Evolutionary conservation across 2,797 vertebrate species (phyloP).

Genomic region (Okamejei kenojei): DNA sequence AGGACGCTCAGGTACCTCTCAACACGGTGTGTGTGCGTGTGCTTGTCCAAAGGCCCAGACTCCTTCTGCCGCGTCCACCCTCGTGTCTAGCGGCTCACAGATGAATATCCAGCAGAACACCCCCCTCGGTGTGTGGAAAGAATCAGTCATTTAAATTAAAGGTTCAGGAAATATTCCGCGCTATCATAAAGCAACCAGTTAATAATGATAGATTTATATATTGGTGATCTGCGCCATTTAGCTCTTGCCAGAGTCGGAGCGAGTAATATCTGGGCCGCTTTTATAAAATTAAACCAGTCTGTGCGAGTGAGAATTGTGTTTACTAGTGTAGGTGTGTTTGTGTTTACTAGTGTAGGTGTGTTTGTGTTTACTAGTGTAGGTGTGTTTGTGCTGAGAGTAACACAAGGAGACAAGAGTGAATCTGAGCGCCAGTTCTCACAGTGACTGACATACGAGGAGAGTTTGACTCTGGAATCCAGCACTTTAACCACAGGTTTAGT

Average conservation of each 20-base stretch:
- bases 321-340: background rate
- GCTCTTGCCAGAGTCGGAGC: background rate
- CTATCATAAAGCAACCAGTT: background rate
- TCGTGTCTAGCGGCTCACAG: background rate
- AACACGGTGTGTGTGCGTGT: background rate
- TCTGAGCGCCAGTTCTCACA: background rate
- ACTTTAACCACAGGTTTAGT: background rate
- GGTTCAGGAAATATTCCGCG: background rate
- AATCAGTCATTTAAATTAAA: background rate
- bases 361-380: background rate
- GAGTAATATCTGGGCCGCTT: background rate
- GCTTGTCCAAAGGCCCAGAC: background rate
- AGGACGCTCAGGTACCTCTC: slow-evolving; percentile 1
- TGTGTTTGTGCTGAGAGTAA: background rate
- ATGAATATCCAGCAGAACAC: background rate
- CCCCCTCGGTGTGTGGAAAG: background rate
- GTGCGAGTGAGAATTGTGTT: background rate
- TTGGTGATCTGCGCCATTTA: background rate
- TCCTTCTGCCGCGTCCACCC: background rate
- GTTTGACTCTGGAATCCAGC: background rate
- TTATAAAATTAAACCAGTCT: background rate
- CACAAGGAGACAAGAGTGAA: background rate
- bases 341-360: background rate
- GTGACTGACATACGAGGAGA: background rate
- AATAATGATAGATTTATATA: background rate